These are phyloP conservation scores for Trinorchestia longiramus DNA, from an alignment of 1,140 invertebrate species.

Conservation along the genomic window DNA sequence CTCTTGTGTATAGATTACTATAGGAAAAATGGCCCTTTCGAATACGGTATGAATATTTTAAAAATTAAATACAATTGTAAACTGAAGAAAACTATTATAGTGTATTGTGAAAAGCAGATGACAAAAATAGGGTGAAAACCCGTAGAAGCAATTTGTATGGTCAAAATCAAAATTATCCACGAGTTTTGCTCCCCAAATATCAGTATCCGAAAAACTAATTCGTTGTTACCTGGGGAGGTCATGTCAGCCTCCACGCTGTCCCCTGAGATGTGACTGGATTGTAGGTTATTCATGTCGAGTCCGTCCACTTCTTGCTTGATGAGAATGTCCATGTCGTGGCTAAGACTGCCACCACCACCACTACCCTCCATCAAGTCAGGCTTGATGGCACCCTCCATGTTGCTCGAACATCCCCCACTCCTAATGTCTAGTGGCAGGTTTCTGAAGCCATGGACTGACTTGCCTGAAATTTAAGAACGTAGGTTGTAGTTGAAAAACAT, in stretches of 20 bases:
- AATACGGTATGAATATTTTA: too few species aligned
- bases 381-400: neutral
- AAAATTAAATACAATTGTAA: too few species aligned
- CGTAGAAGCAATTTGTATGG: too few species aligned
- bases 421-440: slow-evolving; percentile 1
- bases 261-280: slow-evolving; percentile 7
- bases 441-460: slow-evolving; percentile 6
- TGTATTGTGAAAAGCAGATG: too few species aligned
- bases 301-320: slow-evolving; percentile 47
- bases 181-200: neutral
- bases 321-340: slow-evolving; percentile 30
- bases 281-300: neutral
- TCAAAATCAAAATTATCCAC: neutral
- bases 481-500: neutral
- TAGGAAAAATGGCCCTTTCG: too few species aligned
- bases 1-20: too few species aligned
- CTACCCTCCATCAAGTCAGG: slow-evolving; percentile 9
- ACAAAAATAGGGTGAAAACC: too few species aligned
- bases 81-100: too few species aligned
- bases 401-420: neutral
- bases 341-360: slow-evolving; percentile 3
- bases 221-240: neutral
- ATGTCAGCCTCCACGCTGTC: slow-evolving; percentile 5
- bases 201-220: neutral
- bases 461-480: neutral